Base-by-base conservation (phyloP, 2,888 invertebrate genomes). In the Melieria picta region DNA sequence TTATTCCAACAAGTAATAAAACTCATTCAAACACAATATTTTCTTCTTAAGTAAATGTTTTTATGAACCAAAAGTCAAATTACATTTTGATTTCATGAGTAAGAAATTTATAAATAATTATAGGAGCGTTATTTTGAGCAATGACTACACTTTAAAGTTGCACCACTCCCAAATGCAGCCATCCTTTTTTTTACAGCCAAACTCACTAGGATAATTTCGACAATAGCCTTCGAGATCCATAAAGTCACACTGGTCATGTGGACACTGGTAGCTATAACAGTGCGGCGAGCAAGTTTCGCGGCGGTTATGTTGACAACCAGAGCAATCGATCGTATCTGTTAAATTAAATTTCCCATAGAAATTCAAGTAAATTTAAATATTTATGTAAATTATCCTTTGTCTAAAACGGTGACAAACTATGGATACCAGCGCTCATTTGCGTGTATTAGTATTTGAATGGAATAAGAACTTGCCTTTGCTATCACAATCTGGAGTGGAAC, bases 151-250 rank as follows among this genome's bases (percentile, higher is more conserved):
- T 30, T 0, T 2, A 30, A 74, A 66, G 9, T 48, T 73, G 60
- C 82, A 83, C 83, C 83, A 83, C 48, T 80, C 72, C 81, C 82
- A 81, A 11, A 81, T 71, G 62, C 84, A 83, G 3, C 83, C 84
- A 69, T 80, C 78, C 9, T 57, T 55, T 42, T 71, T 67, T 68
- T 78, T 63, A n/a, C 83, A 83, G 0, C 81, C 84, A 48, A 78
- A 78, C 4, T 80, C 79, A 0, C 82, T 78, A 0, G 82, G 77
- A 75, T 81, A 81, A 4, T 78, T 47, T 2, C 43, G 64, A 66
- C 83, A 83, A 65, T 80, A 83, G 0, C 79, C 77, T 13, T 80
- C 69, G 0, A 77, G 71, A 4, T 79, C 77, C 64, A 79, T 76
- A 30, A 76, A 79, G 5, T 74, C 43, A 45, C 84, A 83, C 4